Evolutionary conservation across 2,888 invertebrate genomes (phyloP), one percentile per base, ranked within the genome.

Genomic region (Pemphredon lugubris): DNA sequence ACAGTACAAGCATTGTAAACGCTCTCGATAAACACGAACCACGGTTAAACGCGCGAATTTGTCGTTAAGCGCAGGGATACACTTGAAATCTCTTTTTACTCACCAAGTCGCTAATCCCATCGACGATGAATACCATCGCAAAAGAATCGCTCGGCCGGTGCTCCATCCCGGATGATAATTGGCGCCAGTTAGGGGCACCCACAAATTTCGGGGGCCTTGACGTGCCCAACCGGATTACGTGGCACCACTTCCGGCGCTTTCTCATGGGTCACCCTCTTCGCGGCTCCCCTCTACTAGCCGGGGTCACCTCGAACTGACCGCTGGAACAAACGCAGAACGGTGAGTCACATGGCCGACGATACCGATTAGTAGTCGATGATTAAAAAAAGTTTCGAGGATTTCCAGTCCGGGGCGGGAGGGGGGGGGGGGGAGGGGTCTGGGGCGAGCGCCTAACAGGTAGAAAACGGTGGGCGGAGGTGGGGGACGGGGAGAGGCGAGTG

Each of bases 231-330:
- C 39, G 63, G 59, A 60, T 77, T 75, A 83, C 77, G 76, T 80
- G 75, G 68, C 71, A 64, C 55, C 68, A 77, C 77, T 80, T 83
- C 83, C 83, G 83, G 67, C 65, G 61, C 63, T 79, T 71, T 72
- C 67, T 73, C 71, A 55, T 39, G 66, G 70, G 61, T 68, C 71
- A 67, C 69, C 58, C 55, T 64, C 57, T 54, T 63, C 63, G 63
- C 39, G 61, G 54, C 61, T 65, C 32, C 45, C 39, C 21, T 44
- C 44, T 16, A 13, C 32, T 3, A 7, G 13, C 2, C 6, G n/a
- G 64, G 53, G 67, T 79, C 75, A 69, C 66, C 68, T 74, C 70
- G 23, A 42, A 4, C 6, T 69, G 48, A 59, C 55, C 65, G 65
- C 47, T 26, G 42, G 13, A 37, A 54, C 59, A 26, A 65, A 64